phyloP scores from a whole-genome alignment of 2,113 vertebrate genomes.

The Typhlomys cinereus region DNA sequence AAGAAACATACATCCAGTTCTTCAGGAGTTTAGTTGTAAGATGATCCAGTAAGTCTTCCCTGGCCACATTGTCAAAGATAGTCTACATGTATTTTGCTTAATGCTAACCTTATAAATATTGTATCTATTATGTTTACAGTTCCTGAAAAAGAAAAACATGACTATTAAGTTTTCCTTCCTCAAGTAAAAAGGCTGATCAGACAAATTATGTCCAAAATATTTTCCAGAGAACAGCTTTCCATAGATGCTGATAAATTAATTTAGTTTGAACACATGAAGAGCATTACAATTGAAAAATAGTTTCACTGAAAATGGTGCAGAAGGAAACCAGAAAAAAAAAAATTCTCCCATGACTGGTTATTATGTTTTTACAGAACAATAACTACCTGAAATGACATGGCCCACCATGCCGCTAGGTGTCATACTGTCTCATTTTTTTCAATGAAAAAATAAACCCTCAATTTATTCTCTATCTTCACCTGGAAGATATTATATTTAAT shows the following conservation, averaged over 20 bases:
- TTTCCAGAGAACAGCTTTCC: background rate
- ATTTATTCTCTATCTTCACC: background rate
- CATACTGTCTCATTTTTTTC: background rate
- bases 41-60: background rate
- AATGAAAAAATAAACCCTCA: background rate
- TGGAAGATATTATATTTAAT: background rate
- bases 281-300: constrained; percentile 16
- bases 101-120: background rate
- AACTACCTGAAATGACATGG: background rate
- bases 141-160: background rate
- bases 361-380: background rate
- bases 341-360: background rate
- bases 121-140: constrained; percentile 3
- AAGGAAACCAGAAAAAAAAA: constrained; percentile 32
- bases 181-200: constrained; percentile 25
- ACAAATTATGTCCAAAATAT: background rate
- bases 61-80: background rate
- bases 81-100: background rate
- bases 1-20: background rate
- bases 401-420: background rate
- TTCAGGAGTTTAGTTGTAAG: background rate
- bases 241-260: constrained; percentile 33
- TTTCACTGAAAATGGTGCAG: background rate
- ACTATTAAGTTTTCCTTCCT: background rate
- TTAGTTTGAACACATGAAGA: constrained; percentile 44